Evolutionary conservation across 2,888 invertebrate species (phyloP).

Genomic region (Mimas tiliae): DNA sequence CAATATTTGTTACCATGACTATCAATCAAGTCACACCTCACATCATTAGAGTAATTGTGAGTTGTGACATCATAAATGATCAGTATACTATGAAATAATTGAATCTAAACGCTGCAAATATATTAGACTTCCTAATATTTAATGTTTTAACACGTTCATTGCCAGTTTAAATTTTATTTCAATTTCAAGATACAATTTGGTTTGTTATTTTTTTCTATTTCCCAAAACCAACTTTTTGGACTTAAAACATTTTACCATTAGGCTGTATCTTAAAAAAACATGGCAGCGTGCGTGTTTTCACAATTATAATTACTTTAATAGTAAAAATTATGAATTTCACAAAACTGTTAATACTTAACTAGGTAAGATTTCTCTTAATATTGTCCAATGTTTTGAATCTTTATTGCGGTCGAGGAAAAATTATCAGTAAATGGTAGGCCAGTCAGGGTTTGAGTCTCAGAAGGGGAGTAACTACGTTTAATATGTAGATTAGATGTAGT

Average conservation of each 20-base stretch:
- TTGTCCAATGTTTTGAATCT: slow-evolving; percentile 42
- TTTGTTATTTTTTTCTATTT: not conserved
- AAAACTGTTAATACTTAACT: slow-evolving; percentile 26
- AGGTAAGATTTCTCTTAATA: slow-evolving; percentile 34
- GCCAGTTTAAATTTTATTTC: not conserved
- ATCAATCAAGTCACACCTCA: too few relatives aligned
- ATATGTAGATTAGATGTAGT: too few relatives aligned
- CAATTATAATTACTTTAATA: slow-evolving; percentile 9
- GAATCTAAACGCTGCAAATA: not conserved
- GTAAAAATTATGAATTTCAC: slow-evolving; percentile 24
- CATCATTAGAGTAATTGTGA: too few relatives aligned
- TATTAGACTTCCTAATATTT: slow-evolving; percentile 1
- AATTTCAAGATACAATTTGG: not conserved
- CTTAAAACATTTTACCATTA: not conserved
- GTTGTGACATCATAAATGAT: too few relatives aligned
- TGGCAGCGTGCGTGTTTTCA: slow-evolving; percentile 8
- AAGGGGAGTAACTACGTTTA: too few relatives aligned
- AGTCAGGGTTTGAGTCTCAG: too few relatives aligned
- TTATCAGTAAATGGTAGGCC: not conserved
- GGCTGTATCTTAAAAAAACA: not conserved
- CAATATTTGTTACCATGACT: too few relatives aligned
- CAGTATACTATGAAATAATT: too few relatives aligned
- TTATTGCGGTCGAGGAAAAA: slow-evolving; percentile 23
- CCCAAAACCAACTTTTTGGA: too few relatives aligned
- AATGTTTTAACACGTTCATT: not conserved